phyloP scores from a whole-genome alignment of 2,113 vertebrate species.

The Andinoacara biseriatus region DNA sequence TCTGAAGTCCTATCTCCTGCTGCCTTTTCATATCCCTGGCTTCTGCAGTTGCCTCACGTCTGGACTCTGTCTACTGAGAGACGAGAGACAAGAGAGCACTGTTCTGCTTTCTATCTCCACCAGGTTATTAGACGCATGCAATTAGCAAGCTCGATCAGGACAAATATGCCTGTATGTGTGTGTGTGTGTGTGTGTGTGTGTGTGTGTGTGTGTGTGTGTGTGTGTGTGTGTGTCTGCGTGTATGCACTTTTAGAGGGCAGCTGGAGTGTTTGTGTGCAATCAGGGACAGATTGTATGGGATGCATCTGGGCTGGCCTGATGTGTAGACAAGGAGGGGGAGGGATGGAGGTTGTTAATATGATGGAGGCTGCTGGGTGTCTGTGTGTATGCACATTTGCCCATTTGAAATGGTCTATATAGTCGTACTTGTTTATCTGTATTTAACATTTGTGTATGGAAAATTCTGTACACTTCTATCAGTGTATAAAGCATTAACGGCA shows the following conservation, averaged over 20 bases:
- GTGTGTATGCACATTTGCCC: not conserved
- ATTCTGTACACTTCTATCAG: not conserved
- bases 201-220: conserved; percentile 14
- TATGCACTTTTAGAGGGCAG: not conserved
- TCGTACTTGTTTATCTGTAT: not conserved
- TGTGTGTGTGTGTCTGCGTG: not conserved
- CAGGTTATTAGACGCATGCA: conserved; percentile 71
- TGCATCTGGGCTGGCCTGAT: conserved; percentile 62
- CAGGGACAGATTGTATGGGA: conserved; percentile 64
- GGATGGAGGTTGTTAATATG: conserved; percentile 39
- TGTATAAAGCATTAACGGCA: not conserved
- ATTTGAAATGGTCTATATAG: conserved; percentile 16
- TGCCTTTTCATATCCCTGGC: conserved; percentile 61
- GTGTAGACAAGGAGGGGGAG: conserved; percentile 23
- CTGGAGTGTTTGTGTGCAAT: conserved; percentile 49
- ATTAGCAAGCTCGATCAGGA: conserved; percentile 62
- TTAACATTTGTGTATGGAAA: not conserved
- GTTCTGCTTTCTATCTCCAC: conserved; percentile 66
- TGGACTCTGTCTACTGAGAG: conserved; percentile 68
- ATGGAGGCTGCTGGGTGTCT: conserved; percentile 5
- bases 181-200: conserved; percentile 13
- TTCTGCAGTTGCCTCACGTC: conserved; percentile 72
- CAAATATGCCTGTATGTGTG: conserved; percentile 58
- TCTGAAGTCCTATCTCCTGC: conserved; percentile 53
- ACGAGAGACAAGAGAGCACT: conserved; percentile 51